These are phyloP conservation scores for Numida meleagris DNA, from an alignment of 2,113 vertebrate species.

Conservation along the genomic window DNA sequence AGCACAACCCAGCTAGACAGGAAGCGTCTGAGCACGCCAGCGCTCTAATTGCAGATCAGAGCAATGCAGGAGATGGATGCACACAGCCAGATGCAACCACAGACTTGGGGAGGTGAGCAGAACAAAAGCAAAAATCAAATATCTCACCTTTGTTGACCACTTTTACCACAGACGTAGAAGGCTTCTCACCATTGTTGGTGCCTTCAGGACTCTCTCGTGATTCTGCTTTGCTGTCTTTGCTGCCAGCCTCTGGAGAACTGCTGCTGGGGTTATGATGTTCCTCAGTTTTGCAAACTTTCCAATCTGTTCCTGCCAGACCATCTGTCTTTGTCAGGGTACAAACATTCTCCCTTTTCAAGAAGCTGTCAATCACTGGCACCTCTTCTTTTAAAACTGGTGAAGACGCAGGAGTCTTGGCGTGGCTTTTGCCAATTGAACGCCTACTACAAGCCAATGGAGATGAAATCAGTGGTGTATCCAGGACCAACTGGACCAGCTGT, in stretches of 20 bases:
- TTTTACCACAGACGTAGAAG: conserved; percentile 81
- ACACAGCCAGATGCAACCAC: not conserved
- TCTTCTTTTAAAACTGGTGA: conserved; percentile 47
- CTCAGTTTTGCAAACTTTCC: not conserved
- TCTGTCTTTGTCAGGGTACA: not conserved
- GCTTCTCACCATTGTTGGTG: conserved; percentile 38
- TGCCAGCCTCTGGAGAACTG: not conserved
- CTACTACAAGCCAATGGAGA: conserved; percentile 60
- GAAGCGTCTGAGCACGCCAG: not conserved
- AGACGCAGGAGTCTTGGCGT: not conserved
- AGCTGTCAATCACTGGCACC: conserved; percentile 66
- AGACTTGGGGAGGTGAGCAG: rapidly evolving
- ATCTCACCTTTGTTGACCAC: conserved; percentile 83
- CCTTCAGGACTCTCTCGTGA: conserved; percentile 17
- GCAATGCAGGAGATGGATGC: rapidly evolving
- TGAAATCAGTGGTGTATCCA: conserved; percentile 79
- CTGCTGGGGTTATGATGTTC: not conserved
- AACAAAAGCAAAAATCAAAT: not conserved
- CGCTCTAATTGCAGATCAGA: not conserved
- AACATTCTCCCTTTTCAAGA: conserved; percentile 44
- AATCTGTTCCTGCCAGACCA: not conserved
- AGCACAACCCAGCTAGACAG: rapidly evolving
- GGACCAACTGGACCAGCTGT: conserved; percentile 77
- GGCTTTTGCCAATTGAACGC: conserved; percentile 56
- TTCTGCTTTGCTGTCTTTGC: not conserved